Base-by-base conservation (phyloP, 2,888 invertebrate species). In the Aplocera efformata region DNA sequence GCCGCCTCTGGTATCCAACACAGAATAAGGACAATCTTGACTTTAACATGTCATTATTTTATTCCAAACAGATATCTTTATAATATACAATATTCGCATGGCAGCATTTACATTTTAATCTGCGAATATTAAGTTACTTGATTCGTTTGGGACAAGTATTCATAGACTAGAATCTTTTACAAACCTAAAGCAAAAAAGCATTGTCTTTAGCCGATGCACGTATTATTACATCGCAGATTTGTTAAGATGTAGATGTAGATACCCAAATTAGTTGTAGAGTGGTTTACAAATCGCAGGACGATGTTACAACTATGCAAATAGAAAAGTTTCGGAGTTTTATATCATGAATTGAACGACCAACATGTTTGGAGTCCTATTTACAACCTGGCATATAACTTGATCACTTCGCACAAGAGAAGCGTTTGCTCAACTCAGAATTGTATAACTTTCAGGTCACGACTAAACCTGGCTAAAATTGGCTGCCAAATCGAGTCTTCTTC, bases 401-500 rank as follows among this genome's bases (percentile, higher is more conserved):
- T 56, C 41, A 56, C 59, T 64, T 58, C 43, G 34, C 49, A 54
- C 63, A 66, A 65, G 61, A 61, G 61, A 52, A 52, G 56, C 31
- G 44, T 51, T 60, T 60, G 55, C 52, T 50, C 57, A 51, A 54
- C 54, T 40, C 11, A 25, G 42, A 42, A 54, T 69, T 70, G 58
- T 69, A 56, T 66, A 55, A 63, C 51, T 36, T 31, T 48, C 17
- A 30, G 37, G 50, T 53, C 38, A 48, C 39, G 41, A 43, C 34
- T 43, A 32, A 28, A 45, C 21, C 23, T 17, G 3, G n/a, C n/a
- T n/a, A n/a, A n/a, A n/a, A n/a, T n/a, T n/a, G n/a, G n/a, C n/a
- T n/a, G n/a, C n/a, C n/a, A n/a, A n/a, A n/a, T n/a, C n/a, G n/a
- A n/a, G n/a, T n/a, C n/a, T n/a, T n/a, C n/a, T n/a, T n/a, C n/a